phyloP scores from a whole-genome alignment of 2,888 invertebrate species.

The Leptopilina syphax region DNA sequence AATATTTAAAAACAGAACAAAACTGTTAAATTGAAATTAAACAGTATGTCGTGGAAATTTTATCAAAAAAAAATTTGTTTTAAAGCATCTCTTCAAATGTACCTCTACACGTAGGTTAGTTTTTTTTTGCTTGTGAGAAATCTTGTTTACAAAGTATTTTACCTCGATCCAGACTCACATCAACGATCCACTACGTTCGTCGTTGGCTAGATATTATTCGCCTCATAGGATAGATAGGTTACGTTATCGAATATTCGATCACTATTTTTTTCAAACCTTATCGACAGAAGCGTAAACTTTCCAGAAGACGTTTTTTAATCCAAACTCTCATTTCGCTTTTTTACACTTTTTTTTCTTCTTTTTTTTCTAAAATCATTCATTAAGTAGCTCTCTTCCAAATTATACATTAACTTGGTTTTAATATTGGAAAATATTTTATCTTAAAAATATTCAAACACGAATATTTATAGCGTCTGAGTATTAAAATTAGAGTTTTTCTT shows the following conservation, averaged over 20 bases:
- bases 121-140: constrained; percentile 24
- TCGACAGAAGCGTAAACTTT: constrained; percentile 28
- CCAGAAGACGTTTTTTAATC: constrained; percentile 8
- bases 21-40: not conserved
- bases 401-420: not conserved
- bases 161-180: constrained; percentile 39
- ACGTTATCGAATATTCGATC: constrained; percentile 66
- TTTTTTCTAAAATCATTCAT: not conserved
- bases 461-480: no score
- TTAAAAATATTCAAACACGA: not conserved
- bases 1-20: not conserved
- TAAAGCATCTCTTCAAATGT: not conserved
- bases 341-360: not conserved
- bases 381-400: not conserved
- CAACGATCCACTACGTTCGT: constrained; percentile 37
- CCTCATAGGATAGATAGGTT: constrained; percentile 68
- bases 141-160: constrained; percentile 39
- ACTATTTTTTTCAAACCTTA: constrained; percentile 14
- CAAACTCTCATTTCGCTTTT: not conserved
- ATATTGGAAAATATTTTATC: constrained; percentile 21
- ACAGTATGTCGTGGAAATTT: not conserved
- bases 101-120: not conserved
- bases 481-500: no score
- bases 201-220: constrained; percentile 62
- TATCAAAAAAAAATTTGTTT: not conserved